Base-by-base conservation (phyloP, 2,888 invertebrate species). In the Hesperia comma region DNA sequence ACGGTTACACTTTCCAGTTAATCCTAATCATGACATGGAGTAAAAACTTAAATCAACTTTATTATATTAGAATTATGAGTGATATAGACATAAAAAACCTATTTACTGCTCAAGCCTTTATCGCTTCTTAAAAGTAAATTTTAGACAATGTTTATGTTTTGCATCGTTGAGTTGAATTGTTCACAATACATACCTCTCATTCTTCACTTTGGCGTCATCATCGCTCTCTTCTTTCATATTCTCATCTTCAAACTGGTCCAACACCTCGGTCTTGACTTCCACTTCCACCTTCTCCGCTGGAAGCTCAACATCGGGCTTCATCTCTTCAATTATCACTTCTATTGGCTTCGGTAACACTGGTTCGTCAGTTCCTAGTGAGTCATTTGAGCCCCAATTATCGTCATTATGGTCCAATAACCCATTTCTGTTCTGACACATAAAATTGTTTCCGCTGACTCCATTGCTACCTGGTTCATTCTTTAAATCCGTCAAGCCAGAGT, bases 321-420 rank as follows among this genome's bases (percentile, higher is more conserved):
- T 69, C 15, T 75, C 71, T 1, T 77, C 74, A 37, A 72, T 17
- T 12, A 46, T 32, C 2, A 73, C 6, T 72, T 69, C 37, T 66
- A 68, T 5, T 71, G 69, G 37, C 67, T 70, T 7, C 14, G 68
- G 63, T 49, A 68, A 62, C 4, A 67, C 67, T 40, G 70, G 64
- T 12, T 70, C 70, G 2, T 53, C 8, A 4, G 19, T 2, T 19
- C 19, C 49, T 12, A 19, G 19, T 12, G 49, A 4, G 8, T 17
- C 8, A 19, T 19, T 19, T 12, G 10, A 43, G 15, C 43, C 15
- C 4, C 2, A 2, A n/a, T 19, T 17, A 7, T 15, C 15, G 2
- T 46, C 43, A 12, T 49, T 40, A 60, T 72, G 33, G 67, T 64
- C 43, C 33, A 67, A 66, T 15, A 58, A n/a, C 41, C 68, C 69